Conservation (phyloP, 2,797 vertebrate species). For the Kryptopterus vitreolus region DNA sequence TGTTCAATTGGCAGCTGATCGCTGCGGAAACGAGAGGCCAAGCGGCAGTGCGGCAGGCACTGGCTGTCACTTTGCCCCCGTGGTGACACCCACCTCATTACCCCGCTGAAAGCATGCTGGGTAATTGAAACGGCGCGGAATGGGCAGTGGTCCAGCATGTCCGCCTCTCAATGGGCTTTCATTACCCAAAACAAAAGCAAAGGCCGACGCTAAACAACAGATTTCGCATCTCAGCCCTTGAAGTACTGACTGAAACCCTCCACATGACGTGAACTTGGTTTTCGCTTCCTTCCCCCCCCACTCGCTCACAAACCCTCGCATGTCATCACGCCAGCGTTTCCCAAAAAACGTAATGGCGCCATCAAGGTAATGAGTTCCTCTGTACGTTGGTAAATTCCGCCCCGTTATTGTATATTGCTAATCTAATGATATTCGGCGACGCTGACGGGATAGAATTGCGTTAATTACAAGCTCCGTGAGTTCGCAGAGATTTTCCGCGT, state of each 20-base stretch:
- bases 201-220: slow-evolving; percentile 64
- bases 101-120: slow-evolving; percentile 74
- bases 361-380: slow-evolving; percentile 52
- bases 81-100: slow-evolving; percentile 79
- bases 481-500: slow-evolving; percentile 17
- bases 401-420: slow-evolving; percentile 45
- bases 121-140: slow-evolving; percentile 76
- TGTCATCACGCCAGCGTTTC: slow-evolving; percentile 55
- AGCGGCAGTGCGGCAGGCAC: slow-evolving; percentile 71
- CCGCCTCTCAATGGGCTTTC: slow-evolving; percentile 72
- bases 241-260: slow-evolving; percentile 61
- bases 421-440: slow-evolving; percentile 39
- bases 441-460: slow-evolving; percentile 26
- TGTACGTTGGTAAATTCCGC: slow-evolving; percentile 34
- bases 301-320: slow-evolving; percentile 47
- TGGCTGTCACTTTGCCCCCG: slow-evolving; percentile 72
- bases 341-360: slow-evolving; percentile 57
- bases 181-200: slow-evolving; percentile 75
- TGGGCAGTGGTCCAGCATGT: slow-evolving; percentile 72
- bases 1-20: slow-evolving; percentile 62
- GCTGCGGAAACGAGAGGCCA: slow-evolving; percentile 65
- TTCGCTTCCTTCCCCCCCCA: slow-evolving; percentile 49
- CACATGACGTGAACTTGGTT: slow-evolving; percentile 62
- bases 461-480: slow-evolving; percentile 35
- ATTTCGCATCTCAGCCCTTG: slow-evolving; percentile 67